Conservation (phyloP, 2,113 vertebrate genomes). For the Bucco capensis region DNA sequence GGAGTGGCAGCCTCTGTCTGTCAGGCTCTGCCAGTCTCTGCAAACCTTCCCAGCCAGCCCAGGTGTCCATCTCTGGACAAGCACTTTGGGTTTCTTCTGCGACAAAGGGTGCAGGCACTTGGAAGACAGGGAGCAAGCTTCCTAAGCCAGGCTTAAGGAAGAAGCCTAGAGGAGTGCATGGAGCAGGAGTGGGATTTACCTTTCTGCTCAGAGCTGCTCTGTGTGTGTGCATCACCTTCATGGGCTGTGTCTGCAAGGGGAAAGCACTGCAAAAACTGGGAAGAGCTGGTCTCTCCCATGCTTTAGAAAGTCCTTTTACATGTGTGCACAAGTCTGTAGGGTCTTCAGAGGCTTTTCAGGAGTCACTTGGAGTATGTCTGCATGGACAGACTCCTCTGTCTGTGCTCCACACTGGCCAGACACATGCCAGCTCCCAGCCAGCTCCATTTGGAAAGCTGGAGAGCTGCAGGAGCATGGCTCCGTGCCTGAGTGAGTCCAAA, state of each 20-base stretch:
- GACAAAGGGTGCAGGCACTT: background rate
- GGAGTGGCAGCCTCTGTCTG: background rate
- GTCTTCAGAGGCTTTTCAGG: background rate
- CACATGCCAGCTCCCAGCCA: background rate
- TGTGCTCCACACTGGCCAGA: background rate
- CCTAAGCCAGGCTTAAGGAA: background rate
- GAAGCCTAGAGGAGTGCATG: background rate
- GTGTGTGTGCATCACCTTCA: background rate
- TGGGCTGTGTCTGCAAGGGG: background rate
- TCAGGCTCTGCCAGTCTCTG: background rate
- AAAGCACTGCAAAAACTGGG: background rate
- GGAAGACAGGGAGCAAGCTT: background rate
- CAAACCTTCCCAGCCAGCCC: background rate
- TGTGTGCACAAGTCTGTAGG: background rate
- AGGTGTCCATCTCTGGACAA: background rate
- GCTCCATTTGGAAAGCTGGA: slow-evolving; percentile 29
- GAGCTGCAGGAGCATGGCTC: slow-evolving; percentile 12
- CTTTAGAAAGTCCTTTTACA: background rate
- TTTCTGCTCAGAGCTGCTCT: background rate
- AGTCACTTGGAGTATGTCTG: background rate
- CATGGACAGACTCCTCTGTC: background rate
- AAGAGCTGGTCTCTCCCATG: background rate
- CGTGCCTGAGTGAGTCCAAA: background rate
- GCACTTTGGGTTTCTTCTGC: background rate
- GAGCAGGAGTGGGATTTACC: background rate